Base-by-base conservation (phyloP, 2,888 invertebrate genomes). In the Ethmia dodecea region DNA sequence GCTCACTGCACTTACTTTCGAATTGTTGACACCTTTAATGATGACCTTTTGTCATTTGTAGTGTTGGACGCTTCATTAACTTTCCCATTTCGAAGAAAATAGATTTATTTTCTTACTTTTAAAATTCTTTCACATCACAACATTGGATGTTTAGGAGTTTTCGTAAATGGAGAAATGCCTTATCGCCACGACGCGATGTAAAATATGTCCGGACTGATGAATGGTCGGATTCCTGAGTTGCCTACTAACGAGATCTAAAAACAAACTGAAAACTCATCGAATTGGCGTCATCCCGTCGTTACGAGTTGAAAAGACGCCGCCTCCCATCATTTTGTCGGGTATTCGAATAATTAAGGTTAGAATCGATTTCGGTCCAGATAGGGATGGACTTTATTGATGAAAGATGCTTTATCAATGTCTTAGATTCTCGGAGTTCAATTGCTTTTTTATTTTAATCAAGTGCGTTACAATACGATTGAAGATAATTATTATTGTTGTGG, bases 191-290 rank as follows among this genome's bases (percentile, higher is more conserved):
- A 52, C 54, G 60, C 48, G 59, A 64, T 52, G 64, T 73, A 66
- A 75, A 68, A 72, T 73, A 74, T 78, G 74, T 60, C 55, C 51
- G 45, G 47, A 40, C 55, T 76, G 79, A 81, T 66, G 72, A 70
- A 80, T 74, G 78, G 58, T 67, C 56, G 48, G 47, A 73, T 75
- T 76, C 75, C 57, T 55, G 47, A 44, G 56, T 51, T 47, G 55
- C 52, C 63, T 63, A 60, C 66, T 72, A 69, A 73, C 65, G 65
- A 71, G 69, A 69, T 75, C 76, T 76, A 77, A 75, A 79, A 79
- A 73, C 69, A 69, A 73, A 74, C 70, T 55, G 52, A 55, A 50
- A 61, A 57, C 59, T 58, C 62, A 61, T 66, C 57, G 59, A 60
- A 67, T 65, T 58, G 65, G 53, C 63, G 60, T 62, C 68, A 60